Base-by-base conservation (phyloP, 2,797 vertebrate species). In the Telmatherina bonti region DNA sequence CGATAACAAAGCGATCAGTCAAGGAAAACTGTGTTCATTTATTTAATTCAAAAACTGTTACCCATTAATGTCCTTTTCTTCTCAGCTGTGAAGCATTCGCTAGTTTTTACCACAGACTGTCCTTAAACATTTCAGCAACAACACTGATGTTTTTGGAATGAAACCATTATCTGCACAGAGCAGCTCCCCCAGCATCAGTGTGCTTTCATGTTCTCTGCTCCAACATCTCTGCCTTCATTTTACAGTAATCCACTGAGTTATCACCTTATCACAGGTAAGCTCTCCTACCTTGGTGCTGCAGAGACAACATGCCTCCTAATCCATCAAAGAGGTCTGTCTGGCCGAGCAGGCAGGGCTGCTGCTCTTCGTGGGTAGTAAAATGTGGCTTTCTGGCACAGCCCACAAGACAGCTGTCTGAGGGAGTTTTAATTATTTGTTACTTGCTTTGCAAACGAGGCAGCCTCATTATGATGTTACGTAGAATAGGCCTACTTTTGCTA, bases 181-280 rank as follows among this genome's bases (percentile, higher is more conserved):
- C 41, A 15, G 45, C 20, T 51, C 30, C 47, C 65, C 49, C 15
- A 2, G 38, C 20, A 36, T 62, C 68, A 52, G 2, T 51, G 22
- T 10, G 57, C 62, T 73, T 69, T 78, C 62, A 60, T 54, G 33
- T 73, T 57, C 52, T 53, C 51, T 30, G 1, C 67, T 68, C 71
- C 69, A 22, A 60, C 53, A 43, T 68, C 64, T 36, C 70, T 36
- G 47, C 67, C 70, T 65, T 81, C 62, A 62, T 72, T 72, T 62
- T 51, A 8, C 35, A 55, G 64, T 74, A 83, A 86, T 83, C 78
- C 72, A 26, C 20, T 59, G 52, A 77, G 65, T 78, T 81, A 78
- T 81, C 63, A 33, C 27, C 67, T 60, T 36, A 66, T 74, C 83
- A 62, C 66, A 38, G 49, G 67, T 65, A 58, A 77, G 59, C 59